Evolutionary conservation across 2,113 vertebrate genomes (phyloP).

Genomic region (Halichoerus grypus): DNA sequence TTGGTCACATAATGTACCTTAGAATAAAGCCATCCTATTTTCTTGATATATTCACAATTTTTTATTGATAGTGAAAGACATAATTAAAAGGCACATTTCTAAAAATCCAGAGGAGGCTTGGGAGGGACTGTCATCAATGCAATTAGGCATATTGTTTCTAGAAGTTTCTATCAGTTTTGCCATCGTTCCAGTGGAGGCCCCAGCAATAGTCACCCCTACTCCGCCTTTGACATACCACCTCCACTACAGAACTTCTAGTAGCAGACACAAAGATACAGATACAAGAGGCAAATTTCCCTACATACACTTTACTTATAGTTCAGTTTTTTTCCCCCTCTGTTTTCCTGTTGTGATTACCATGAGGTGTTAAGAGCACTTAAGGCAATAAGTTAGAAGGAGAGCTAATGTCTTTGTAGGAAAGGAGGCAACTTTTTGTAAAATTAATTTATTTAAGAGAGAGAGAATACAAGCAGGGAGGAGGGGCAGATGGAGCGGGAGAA

Average conservation of each 20-base stretch:
- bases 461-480: not conserved
- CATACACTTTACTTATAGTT: not conserved
- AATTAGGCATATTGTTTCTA: not conserved
- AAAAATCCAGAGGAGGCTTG: not conserved
- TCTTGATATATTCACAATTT: not conserved
- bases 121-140: not conserved
- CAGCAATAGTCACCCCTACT: accelerated
- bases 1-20: not conserved
- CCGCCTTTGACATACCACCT: accelerated
- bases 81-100: not conserved
- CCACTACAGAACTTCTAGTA: too few species aligned
- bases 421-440: not conserved
- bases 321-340: not conserved
- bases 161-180: not conserved
- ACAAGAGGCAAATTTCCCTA: not conserved
- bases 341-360: not conserved
- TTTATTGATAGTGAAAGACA: not conserved
- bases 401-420: not conserved
- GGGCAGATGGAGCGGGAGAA: not conserved
- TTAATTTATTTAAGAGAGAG: not conserved
- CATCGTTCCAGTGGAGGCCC: accelerated
- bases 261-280: not conserved
- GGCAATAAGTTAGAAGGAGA: not conserved
- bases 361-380: not conserved
- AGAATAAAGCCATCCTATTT: not conserved